phyloP scores from a whole-genome alignment of 2,113 vertebrate genomes.

The Cyphomyrus discorhynchus region DNA sequence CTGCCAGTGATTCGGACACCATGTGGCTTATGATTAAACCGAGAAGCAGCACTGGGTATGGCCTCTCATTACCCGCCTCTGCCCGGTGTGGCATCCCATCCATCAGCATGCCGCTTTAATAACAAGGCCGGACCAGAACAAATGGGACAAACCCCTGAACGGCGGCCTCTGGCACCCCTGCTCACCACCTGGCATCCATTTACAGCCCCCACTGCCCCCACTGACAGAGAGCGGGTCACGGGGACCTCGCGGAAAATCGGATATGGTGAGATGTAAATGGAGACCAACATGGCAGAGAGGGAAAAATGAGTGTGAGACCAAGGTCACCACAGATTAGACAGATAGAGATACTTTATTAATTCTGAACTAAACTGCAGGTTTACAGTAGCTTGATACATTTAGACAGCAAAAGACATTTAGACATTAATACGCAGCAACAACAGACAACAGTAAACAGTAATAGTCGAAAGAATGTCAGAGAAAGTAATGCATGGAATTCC shows the following conservation, averaged over 20 bases:
- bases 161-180: background rate
- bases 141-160: background rate
- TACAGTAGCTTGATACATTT: background rate
- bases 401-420: background rate
- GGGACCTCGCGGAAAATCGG: background rate
- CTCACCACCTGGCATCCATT: background rate
- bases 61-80: background rate
- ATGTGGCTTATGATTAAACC: conserved; percentile 1
- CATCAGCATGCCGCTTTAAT: conserved; percentile 1
- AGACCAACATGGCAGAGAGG: background rate
- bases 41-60: background rate
- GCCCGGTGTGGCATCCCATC: background rate
- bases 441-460: background rate
- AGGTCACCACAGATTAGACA: background rate
- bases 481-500: background rate
- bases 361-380: background rate
- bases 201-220: background rate
- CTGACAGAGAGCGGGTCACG: background rate
- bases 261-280: background rate
- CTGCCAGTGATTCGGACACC: background rate
- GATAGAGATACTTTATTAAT: background rate
- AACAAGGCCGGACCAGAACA: conserved; percentile 10
- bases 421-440: background rate
- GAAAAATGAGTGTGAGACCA: background rate
- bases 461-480: background rate